Conservation (phyloP, 2,797 vertebrate species). For the Hipposideros larvatus region DNA sequence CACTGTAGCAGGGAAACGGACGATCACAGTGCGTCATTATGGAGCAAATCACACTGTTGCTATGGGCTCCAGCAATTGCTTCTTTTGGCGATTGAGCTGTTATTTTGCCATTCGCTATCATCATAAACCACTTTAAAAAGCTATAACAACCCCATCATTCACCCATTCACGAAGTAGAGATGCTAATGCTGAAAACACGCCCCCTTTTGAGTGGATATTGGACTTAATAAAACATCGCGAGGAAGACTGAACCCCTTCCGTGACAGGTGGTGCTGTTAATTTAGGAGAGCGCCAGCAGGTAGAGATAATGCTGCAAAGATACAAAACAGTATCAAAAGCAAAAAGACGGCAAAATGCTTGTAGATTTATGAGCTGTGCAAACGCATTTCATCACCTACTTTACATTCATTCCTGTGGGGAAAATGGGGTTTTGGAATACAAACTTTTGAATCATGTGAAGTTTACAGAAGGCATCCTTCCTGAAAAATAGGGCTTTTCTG, state of each 20-base stretch:
- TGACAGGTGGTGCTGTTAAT: neutral
- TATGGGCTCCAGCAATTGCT: neutral
- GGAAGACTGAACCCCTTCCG: neutral
- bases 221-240: neutral
- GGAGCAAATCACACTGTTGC: neutral
- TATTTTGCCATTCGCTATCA: neutral
- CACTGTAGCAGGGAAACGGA: neutral
- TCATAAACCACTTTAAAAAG: conserved; percentile 1
- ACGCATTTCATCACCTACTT: neutral
- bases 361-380: neutral
- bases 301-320: neutral
- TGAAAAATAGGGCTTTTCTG: conserved; percentile 18
- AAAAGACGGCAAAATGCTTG: neutral
- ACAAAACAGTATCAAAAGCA: neutral
- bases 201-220: neutral
- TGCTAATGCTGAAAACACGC: neutral
- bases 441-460: conserved; percentile 17
- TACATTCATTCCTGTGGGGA: neutral
- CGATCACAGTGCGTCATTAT: neutral
- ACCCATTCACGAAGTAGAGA: neutral
- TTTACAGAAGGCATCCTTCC: conserved; percentile 44
- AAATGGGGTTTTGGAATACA: neutral
- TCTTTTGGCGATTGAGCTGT: conserved; percentile 7
- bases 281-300: neutral
- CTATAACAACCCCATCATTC: neutral